A percentile compares a stretch with the other conserved stretches of the same genome.
Conservation (phyloP, 1,140 invertebrate species). For the Diorhabda sublineata region DNA sequence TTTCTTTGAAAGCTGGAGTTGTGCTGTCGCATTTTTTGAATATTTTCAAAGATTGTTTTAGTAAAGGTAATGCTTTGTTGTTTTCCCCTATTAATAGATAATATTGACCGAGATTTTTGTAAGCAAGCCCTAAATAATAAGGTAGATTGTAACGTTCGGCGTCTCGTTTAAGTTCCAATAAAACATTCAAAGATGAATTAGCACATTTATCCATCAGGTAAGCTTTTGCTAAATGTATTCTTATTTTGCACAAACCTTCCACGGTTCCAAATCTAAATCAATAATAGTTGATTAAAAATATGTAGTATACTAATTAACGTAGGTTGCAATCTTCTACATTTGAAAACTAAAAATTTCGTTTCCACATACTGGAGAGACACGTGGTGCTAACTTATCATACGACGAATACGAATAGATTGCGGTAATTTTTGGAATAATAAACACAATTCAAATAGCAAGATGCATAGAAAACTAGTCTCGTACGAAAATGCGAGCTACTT, state of each 20-base stretch:
- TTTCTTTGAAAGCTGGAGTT: conserved; percentile 8
- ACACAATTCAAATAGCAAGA: too few species aligned
- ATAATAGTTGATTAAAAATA: too few species aligned
- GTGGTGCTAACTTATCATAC: too few species aligned
- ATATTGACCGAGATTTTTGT: conserved; percentile 41
- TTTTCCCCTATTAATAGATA: conserved; percentile 36
- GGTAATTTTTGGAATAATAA: too few species aligned
- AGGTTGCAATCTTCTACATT: too few species aligned
- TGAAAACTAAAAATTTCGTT: too few species aligned
- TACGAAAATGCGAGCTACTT: too few species aligned
- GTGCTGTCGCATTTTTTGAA: conserved; percentile 34
- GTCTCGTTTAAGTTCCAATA: conserved; percentile 33
- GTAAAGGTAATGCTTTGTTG: conserved; percentile 35
- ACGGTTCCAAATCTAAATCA: conserved; percentile 34
- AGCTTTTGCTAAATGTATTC: conserved; percentile 48
- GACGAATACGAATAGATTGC: too few species aligned
- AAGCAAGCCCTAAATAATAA: conserved; percentile 39
- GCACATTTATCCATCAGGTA: conserved; percentile 36
- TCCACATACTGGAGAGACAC: too few species aligned
- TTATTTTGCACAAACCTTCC: conserved; percentile 49
- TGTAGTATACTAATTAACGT: too few species aligned
- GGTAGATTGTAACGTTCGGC: conserved; percentile 34
- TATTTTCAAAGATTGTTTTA: conserved; percentile 37
- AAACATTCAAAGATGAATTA: conserved; percentile 29
- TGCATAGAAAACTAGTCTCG: too few species aligned